Evolutionary conservation across 1,140 invertebrate species (phyloP).

Genomic region (Drosophila erecta): DNA sequence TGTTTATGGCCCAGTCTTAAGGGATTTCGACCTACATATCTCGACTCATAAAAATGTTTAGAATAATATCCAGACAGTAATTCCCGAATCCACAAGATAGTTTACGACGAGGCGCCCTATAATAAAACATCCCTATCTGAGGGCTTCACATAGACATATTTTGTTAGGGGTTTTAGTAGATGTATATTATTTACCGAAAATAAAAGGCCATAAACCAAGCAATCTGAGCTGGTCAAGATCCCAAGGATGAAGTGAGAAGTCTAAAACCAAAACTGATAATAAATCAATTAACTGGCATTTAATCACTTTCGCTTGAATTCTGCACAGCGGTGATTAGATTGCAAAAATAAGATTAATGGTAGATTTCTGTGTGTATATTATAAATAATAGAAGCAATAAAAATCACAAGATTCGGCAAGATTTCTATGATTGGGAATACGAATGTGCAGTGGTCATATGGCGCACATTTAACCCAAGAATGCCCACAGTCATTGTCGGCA

Average conservation of each 20-base stretch:
- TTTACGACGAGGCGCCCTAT: constrained; percentile 20
- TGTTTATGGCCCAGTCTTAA: constrained; percentile 1
- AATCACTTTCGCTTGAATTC: constrained; percentile 18
- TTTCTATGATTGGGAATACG: constrained; percentile 15
- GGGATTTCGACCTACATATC: background rate
- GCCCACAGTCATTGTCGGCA: constrained; percentile 32
- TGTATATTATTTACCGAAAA: background rate
- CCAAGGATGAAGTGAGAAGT: constrained; percentile 10
- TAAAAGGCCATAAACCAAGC: constrained; percentile 6
- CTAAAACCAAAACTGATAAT: constrained; percentile 13
- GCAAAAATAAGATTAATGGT: constrained; percentile 27
- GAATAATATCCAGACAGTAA: constrained; percentile 1
- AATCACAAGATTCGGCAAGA: constrained; percentile 22
- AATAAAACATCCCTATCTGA: constrained; percentile 11
- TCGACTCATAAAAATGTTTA: background rate
- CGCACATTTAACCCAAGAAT: constrained; percentile 39
- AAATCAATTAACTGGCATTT: constrained; percentile 26
- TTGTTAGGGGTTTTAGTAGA: background rate
- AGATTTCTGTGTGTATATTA: no score
- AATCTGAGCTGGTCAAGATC: constrained; percentile 3
- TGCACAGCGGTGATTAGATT: constrained; percentile 29
- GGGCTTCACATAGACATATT: background rate
- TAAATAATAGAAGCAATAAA: background rate
- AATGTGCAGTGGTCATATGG: constrained; percentile 4
- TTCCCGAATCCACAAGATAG: constrained; percentile 1